phyloP scores from a whole-genome alignment of 1,140 invertebrate species.

The Zophobas atratus region DNA sequence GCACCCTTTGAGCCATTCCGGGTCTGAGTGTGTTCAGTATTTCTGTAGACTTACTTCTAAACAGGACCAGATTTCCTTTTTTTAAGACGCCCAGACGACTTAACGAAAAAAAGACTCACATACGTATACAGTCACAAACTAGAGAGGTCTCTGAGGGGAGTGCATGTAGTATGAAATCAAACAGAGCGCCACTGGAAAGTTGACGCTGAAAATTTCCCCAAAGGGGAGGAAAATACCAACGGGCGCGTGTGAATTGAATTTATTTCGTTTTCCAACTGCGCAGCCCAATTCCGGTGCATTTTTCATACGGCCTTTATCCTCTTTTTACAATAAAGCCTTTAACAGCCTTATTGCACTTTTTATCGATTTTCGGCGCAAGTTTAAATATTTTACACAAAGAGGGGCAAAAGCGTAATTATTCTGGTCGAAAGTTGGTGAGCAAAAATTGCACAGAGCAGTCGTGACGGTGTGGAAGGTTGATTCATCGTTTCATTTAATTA shows the following conservation, averaged over 20 bases:
- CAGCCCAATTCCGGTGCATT: constrained; percentile 31
- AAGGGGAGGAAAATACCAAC: constrained; percentile 36
- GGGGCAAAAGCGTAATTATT: not conserved
- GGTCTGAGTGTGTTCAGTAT: constrained; percentile 5
- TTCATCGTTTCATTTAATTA: constrained; percentile 47
- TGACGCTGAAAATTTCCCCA: constrained; percentile 41
- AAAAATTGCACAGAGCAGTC: constrained; percentile 13
- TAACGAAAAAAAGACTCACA: constrained; percentile 12
- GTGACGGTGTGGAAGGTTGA: constrained; percentile 24
- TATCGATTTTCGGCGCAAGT: constrained; percentile 15
- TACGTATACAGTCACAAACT: constrained; percentile 23
- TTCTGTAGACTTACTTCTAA: constrained; percentile 8
- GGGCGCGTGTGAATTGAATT: constrained; percentile 38
- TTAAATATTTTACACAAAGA: constrained; percentile 12
- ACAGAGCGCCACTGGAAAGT: constrained; percentile 38
- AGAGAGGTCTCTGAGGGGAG: constrained; percentile 31
- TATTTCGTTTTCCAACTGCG: constrained; percentile 19
- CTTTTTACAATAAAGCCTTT: constrained; percentile 36
- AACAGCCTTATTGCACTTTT: constrained; percentile 19
- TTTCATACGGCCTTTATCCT: constrained; percentile 27
- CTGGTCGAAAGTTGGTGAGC: constrained; percentile 14
- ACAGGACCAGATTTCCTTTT: constrained; percentile 23
- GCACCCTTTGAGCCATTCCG: constrained; percentile 2
- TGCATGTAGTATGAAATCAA: constrained; percentile 43
- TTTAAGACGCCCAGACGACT: constrained; percentile 20